These are phyloP conservation scores for Ataeniobius toweri DNA, from an alignment of 2,797 vertebrate genomes.

Conservation along the genomic window DNA sequence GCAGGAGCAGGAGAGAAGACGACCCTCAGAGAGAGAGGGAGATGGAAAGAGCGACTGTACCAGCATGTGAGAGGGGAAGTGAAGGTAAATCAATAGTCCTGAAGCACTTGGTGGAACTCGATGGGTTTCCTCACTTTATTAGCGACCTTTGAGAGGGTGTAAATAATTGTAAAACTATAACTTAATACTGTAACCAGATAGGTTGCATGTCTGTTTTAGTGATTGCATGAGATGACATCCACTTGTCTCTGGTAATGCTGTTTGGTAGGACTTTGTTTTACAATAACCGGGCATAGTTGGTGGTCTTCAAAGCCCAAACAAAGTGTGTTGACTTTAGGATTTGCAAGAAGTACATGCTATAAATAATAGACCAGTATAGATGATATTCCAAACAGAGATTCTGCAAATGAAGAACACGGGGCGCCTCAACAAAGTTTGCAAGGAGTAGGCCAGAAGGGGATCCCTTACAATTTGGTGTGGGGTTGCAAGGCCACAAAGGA, in stretches of 20 bases:
- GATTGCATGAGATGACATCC: not conserved
- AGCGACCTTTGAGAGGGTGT: constrained; percentile 17
- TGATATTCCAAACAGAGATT: not conserved
- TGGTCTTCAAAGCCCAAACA: not conserved
- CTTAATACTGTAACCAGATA: constrained; percentile 8
- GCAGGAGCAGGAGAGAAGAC: constrained; percentile 60
- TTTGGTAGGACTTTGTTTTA: not conserved
- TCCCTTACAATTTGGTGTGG: not conserved
- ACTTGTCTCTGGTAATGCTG: not conserved
- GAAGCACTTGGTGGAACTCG: constrained; percentile 54
- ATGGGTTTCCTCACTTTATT: constrained; percentile 51
- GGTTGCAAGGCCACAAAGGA: not conserved
- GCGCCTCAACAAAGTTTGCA: too few relatives aligned
- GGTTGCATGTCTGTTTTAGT: not conserved
- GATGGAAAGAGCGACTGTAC: constrained; percentile 40
- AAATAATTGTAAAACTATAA: constrained; percentile 8
- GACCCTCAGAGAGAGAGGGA: constrained; percentile 49
- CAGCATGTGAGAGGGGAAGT: constrained; percentile 52
- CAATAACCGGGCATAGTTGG: not conserved
- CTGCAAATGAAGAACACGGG: not conserved
- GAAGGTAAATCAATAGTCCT: constrained; percentile 65
- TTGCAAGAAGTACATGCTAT: not conserved
- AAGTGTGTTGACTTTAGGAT: not conserved
- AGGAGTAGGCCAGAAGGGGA: not conserved
- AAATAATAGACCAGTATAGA: not conserved